phyloP scores from a whole-genome alignment of 2,888 invertebrate genomes.

The Polymixis flavicincta region DNA sequence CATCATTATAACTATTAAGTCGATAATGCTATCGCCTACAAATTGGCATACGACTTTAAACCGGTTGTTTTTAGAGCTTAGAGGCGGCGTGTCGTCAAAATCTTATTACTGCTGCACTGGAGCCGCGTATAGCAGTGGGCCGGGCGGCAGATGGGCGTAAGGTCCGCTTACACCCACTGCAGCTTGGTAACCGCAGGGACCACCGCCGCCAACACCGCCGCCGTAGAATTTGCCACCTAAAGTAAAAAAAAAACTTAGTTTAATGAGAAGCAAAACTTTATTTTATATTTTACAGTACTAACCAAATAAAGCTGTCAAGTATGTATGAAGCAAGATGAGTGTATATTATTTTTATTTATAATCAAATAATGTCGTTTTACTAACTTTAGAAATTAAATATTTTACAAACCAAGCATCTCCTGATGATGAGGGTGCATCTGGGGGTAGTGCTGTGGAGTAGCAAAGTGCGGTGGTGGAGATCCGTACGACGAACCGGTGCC shows the following conservation, averaged over 20 bases:
- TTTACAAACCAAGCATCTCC: constrained; percentile 86
- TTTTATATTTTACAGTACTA: background rate
- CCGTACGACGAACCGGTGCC: constrained; percentile 87
- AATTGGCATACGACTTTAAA: constrained; percentile 55
- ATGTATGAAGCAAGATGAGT: background rate
- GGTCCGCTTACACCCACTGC: constrained; percentile 91
- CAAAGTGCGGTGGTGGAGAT: constrained; percentile 88
- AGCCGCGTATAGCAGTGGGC: constrained; percentile 90
- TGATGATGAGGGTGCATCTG: constrained; percentile 89
- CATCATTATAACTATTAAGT: constrained; percentile 62
- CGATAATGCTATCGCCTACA: constrained; percentile 62
- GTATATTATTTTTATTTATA: background rate
- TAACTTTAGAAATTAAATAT: background rate
- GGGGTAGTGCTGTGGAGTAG: constrained; percentile 85
- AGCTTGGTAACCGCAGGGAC: constrained; percentile 92
- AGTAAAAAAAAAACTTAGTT: background rate
- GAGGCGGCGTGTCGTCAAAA: constrained; percentile 57
- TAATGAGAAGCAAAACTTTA: background rate
- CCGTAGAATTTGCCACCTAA: constrained; percentile 94
- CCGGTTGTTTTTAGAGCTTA: constrained; percentile 54
- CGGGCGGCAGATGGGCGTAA: constrained; percentile 91
- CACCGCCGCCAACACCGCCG: constrained; percentile 91
- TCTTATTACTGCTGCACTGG: constrained; percentile 93
- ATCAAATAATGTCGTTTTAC: background rate
- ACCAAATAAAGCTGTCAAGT: background rate